phyloP scores from a whole-genome alignment of 2,113 vertebrate species.

The Verasper variegatus region DNA sequence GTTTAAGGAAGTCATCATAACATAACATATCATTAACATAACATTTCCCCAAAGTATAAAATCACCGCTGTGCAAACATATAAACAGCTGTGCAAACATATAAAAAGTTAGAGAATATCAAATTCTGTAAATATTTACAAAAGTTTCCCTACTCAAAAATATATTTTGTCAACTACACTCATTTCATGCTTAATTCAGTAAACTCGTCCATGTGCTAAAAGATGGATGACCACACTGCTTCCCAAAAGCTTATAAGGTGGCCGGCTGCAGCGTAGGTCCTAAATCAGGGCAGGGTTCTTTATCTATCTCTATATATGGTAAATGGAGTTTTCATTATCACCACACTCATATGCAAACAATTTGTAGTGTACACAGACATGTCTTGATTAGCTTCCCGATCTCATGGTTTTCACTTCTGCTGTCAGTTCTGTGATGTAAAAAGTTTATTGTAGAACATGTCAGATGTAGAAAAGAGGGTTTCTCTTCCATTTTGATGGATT shows the following conservation, averaged over 20 bases:
- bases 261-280: no score
- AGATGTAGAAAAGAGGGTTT: conserved; percentile 9
- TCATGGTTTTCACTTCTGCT: neutral
- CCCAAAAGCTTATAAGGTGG: no score
- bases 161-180: neutral
- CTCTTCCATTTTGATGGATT: conserved; percentile 26
- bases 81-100: no score
- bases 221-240: no score
- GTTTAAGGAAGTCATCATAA: neutral
- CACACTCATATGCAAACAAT: neutral
- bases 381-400: neutral
- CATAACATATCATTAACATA: neutral
- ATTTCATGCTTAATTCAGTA: neutral
- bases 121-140: neutral
- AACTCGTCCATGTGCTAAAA: no score
- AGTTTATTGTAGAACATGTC: neutral
- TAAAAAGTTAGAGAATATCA: neutral
- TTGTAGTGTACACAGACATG: neutral
- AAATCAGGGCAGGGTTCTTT: no score
- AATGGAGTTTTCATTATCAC: neutral
- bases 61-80: neutral
- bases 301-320: no score
- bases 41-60: neutral
- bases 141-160: neutral
- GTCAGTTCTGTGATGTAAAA: neutral